phyloP scores from a whole-genome alignment of 2,797 vertebrate species.

The Manis pentadactyla region DNA sequence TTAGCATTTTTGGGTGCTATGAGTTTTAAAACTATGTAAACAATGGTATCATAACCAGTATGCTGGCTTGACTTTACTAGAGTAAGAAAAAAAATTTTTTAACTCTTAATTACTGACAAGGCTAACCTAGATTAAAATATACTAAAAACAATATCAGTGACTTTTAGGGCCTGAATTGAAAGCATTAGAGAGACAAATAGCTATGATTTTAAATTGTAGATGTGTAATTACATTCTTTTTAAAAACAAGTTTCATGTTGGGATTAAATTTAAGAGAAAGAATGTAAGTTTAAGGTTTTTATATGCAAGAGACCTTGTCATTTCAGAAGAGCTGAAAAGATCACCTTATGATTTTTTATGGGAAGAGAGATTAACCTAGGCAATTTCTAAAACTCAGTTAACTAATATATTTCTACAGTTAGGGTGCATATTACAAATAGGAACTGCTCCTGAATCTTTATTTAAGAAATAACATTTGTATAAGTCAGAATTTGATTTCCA shows the following conservation, averaged over 20 bases:
- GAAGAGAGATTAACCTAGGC: slow-evolving; percentile 17
- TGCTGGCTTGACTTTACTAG: not conserved
- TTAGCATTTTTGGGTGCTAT: not conserved
- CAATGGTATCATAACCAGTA: not conserved
- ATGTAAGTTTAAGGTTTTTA: not conserved
- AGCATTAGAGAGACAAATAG: not conserved
- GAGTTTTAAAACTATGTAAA: not conserved
- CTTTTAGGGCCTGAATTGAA: not conserved
- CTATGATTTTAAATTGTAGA: slow-evolving; percentile 38
- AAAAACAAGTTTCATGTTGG: not conserved
- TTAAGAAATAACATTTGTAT: slow-evolving; percentile 28
- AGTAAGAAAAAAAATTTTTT: not conserved
- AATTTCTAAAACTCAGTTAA: slow-evolving; percentile 18
- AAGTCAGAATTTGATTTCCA: slow-evolving; percentile 43
- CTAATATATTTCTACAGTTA: slow-evolving; percentile 32
- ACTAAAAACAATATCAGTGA: not conserved
- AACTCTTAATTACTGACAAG: not conserved
- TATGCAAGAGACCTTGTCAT: not conserved
- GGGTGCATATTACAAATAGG: slow-evolving; percentile 38
- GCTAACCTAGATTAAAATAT: not conserved
- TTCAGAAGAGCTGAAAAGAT: slow-evolving; percentile 37
- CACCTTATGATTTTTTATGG: slow-evolving; percentile 21
- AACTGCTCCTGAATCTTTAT: slow-evolving; percentile 41
- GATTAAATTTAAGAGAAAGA: slow-evolving; percentile 37
- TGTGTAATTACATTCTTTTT: slow-evolving; percentile 43